Evolutionary conservation across 2,797 vertebrate genomes (phyloP).

Genomic region (Manis javanica): DNA sequence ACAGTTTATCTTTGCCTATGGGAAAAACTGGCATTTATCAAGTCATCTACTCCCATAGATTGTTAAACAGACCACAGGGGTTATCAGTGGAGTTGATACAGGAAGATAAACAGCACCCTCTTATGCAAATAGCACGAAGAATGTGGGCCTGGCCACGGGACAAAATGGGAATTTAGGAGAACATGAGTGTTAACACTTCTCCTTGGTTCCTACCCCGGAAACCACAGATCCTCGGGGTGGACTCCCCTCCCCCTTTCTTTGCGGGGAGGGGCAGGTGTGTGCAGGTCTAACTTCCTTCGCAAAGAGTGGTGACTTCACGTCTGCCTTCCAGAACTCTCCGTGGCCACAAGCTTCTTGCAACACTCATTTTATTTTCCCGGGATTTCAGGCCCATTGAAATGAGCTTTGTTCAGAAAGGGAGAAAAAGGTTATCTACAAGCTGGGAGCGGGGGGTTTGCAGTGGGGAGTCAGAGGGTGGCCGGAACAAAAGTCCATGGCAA

Average conservation of each 20-base stretch:
- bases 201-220: not conserved
- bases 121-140: conserved; percentile 79
- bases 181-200: not conserved
- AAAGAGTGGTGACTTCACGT: accelerated
- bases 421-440: not conserved
- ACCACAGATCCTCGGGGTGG: not conserved
- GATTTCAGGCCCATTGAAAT: not conserved
- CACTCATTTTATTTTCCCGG: not conserved
- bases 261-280: not conserved
- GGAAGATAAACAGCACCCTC: conserved; percentile 87
- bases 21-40: conserved; percentile 77
- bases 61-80: conserved; percentile 88
- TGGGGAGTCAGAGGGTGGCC: not conserved
- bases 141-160: conserved; percentile 21
- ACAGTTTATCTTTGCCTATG: conserved; percentile 84
- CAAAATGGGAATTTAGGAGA: conserved; percentile 38
- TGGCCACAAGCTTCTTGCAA: not conserved
- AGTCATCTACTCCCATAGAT: conserved; percentile 88
- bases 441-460: not conserved
- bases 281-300: not conserved
- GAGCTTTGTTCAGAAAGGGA: not conserved
- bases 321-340: not conserved
- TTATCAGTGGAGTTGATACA: conserved; percentile 92
- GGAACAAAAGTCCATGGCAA: not conserved
- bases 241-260: not conserved